Percentiles rank a stretch among this genome's conserved stretches.
These are phyloP conservation scores for Potamilus streckersoni DNA, from an alignment of 1,140 invertebrate genomes.

Conservation along the genomic window DNA sequence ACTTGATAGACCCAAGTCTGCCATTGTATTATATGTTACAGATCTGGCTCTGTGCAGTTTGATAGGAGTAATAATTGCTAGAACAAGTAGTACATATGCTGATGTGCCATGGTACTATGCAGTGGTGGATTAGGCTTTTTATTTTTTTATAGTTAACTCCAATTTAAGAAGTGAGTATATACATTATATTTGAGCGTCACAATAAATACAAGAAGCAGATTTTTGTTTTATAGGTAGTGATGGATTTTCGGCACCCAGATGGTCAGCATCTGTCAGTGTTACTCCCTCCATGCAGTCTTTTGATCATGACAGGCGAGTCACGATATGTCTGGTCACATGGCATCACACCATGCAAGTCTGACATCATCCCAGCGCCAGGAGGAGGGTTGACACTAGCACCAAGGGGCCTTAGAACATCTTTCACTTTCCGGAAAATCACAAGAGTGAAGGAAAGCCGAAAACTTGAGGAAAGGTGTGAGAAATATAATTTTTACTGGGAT, in stretches of 20 bases:
- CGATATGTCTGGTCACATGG: conserved; percentile 74
- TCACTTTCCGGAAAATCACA: conserved; percentile 88
- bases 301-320: conserved; percentile 86
- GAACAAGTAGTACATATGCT: too few species aligned
- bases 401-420: conserved; percentile 80
- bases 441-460: conserved; percentile 68
- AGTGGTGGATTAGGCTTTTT: too few species aligned
- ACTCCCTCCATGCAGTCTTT: conserved; percentile 81
- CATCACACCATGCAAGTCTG: conserved; percentile 86
- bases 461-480: too few species aligned
- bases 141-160: too few species aligned
- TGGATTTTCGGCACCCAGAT: conserved; percentile 84
- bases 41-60: too few species aligned
- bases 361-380: conserved; percentile 74
- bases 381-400: conserved; percentile 70
- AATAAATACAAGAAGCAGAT: neutral
- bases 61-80: too few species aligned
- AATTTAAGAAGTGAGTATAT: too few species aligned
- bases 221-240: conserved; percentile 72
- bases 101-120: too few species aligned
- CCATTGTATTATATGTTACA: too few species aligned
- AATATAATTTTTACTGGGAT: too few species aligned
- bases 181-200: too few species aligned
- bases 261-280: conserved; percentile 74
- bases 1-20: too few species aligned